Conservation (phyloP, 2,888 invertebrate species). For the Yponomeuta sedellus region DNA sequence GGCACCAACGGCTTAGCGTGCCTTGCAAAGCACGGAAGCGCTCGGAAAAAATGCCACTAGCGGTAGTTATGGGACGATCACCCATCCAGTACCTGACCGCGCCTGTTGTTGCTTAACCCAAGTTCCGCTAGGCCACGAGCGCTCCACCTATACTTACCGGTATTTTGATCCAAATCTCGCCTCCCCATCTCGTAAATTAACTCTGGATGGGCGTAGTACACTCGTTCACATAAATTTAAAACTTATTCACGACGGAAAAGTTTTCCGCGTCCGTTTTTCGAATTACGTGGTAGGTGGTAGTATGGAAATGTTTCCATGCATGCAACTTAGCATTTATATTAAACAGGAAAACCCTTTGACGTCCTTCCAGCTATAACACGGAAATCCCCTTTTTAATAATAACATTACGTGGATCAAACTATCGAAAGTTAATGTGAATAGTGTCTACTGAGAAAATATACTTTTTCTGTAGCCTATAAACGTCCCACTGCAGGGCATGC, state of each 20-base stretch:
- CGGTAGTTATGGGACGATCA: too few relatives aligned
- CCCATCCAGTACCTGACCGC: too few relatives aligned
- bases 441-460: too few relatives aligned
- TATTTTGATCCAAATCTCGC: constrained; percentile 3
- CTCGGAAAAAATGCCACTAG: too few relatives aligned
- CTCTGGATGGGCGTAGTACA: neutral
- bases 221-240: neutral
- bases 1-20: too few relatives aligned
- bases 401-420: neutral
- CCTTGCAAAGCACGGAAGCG: too few relatives aligned
- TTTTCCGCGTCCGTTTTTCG: neutral
- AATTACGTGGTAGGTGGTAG: neutral
- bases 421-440: neutral
- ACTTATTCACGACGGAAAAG: neutral
- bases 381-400: neutral
- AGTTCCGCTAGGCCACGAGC: too few relatives aligned
- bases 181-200: constrained; percentile 10
- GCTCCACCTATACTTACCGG: neutral
- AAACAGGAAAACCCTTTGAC: neutral
- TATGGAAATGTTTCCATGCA: neutral
- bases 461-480: too few relatives aligned
- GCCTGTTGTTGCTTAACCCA: too few relatives aligned
- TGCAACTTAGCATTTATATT: neutral
- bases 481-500: too few relatives aligned
- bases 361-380: neutral